Base-by-base conservation (phyloP, 2,113 vertebrate species). In the Hemiscyllium ocellatum region DNA sequence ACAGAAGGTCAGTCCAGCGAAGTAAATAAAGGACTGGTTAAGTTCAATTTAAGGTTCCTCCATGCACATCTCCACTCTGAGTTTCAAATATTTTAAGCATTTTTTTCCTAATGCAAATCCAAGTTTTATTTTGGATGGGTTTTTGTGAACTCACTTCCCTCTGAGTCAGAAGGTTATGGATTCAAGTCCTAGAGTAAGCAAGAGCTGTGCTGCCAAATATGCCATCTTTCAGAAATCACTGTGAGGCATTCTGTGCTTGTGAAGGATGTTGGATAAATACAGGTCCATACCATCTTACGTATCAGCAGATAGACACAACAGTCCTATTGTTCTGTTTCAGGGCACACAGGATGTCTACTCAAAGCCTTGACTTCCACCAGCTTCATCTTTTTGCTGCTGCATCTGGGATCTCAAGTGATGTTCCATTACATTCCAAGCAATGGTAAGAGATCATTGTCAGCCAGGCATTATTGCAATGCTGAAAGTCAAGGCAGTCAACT, bases 351-450 rank as follows among this genome's bases (percentile, higher is more conserved):
- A 61, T 96, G 95, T 66, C 97, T 98, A 94, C 96, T 98, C n/a
- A 50, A 89, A 68, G 3, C 96, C 0, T 96, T 97, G 95, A 95
- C 96, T 96, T 97, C 96, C 65, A 97, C 97, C 4, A 97, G 98
- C 96, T 52, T 97, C 95, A 96, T 96, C n/a, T 97, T 98, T 95
- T 95, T 98, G 83, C 89, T 86, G 52, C 95, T 98, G 86, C 98
- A 98, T 96, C 97, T 97, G 95, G 97, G 97, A 47, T 97, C 98
- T 97, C 98, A 98, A 97, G 97, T 97, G 19, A 96, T 97, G 50
- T 97, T 98, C 10, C 5, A 95, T 96, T 98, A 97, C 87, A 95
- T 97, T 76, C 97, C 97, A 68, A 96, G 96, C 56, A 24, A 97
- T 0, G 96, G 98, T 97, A 97, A 97, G 96, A 68, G 33, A 76